A percentile compares a stretch with the other conserved stretches of the same genome.
Conservation (phyloP, 2,113 vertebrate species). For the Tauraco erythrolophus region DNA sequence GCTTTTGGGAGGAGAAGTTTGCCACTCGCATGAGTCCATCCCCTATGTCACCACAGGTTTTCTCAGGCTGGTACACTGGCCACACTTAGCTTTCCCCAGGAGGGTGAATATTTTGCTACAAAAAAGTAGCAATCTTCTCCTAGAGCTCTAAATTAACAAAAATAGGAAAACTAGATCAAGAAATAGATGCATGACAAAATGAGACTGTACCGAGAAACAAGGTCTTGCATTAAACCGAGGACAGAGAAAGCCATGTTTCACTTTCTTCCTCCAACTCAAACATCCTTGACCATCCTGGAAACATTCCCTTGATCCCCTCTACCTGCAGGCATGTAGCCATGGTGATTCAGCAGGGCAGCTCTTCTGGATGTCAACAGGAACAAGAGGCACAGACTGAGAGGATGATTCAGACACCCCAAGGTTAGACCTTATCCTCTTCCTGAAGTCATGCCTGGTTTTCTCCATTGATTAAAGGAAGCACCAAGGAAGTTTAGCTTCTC, state of each 20-base stretch:
- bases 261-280: background rate
- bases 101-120: background rate
- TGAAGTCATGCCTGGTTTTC: background rate
- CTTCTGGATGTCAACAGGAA: background rate
- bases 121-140: background rate
- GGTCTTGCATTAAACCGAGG: background rate
- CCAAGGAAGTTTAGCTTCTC: background rate
- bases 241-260: background rate
- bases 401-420: background rate
- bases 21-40: background rate
- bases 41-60: background rate
- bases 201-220: background rate
- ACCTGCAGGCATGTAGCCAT: fast-evolving
- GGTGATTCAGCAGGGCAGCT: background rate
- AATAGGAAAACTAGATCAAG: background rate
- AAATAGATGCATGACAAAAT: background rate
- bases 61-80: background rate
- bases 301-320: background rate
- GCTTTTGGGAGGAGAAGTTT: background rate
- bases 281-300: background rate
- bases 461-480: background rate
- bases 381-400: background rate
- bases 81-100: background rate
- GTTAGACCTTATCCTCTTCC: background rate
- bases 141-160: background rate